These are phyloP conservation scores for Plodia interpunctella DNA, from an alignment of 1,140 invertebrate species.

Conservation along the genomic window DNA sequence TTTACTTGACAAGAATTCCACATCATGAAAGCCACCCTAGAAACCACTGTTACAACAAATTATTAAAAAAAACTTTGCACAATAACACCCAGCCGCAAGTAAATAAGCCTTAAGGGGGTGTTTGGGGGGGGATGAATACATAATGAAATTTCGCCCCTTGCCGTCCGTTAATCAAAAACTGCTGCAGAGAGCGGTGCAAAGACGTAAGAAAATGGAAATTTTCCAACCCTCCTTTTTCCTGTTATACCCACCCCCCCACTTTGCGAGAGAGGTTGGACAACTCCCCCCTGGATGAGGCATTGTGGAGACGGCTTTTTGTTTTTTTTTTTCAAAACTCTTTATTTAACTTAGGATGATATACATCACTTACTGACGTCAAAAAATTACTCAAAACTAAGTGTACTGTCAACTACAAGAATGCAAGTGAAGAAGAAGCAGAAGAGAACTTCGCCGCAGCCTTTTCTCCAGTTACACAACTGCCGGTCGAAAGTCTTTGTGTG, in stretches of 20 bases:
- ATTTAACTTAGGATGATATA: too few relatives aligned
- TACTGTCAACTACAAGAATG: too few relatives aligned
- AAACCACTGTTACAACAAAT: conserved; percentile 16
- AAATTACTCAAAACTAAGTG: too few relatives aligned
- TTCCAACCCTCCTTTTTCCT: conserved; percentile 75
- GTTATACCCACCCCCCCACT: conserved; percentile 49
- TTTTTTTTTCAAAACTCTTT: too few relatives aligned
- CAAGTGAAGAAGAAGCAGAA: too few relatives aligned
- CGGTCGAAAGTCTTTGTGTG: too few relatives aligned
- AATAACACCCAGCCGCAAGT: conserved; percentile 41
- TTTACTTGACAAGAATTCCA: too few relatives aligned
- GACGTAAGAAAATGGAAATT: conserved; percentile 77
- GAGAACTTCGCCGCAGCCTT: too few relatives aligned
- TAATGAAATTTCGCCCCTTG: conserved; percentile 71
- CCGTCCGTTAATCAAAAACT: conserved; percentile 75
- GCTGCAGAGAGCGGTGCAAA: conserved; percentile 64
- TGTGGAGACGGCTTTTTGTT: conserved; percentile 31
- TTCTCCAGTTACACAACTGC: too few relatives aligned
- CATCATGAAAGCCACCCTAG: conserved; percentile 7
- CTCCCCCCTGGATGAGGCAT: conserved; percentile 37
- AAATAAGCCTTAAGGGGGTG: conserved; percentile 57
- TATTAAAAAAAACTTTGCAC: conserved; percentile 19
- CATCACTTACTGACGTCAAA: too few relatives aligned
- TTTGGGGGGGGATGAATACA: conserved; percentile 65
- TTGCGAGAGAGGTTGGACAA: conserved; percentile 56